These are phyloP conservation scores for Lasioglossum leucozonium DNA, from an alignment of 2,888 invertebrate species.

Conservation along the genomic window DNA sequence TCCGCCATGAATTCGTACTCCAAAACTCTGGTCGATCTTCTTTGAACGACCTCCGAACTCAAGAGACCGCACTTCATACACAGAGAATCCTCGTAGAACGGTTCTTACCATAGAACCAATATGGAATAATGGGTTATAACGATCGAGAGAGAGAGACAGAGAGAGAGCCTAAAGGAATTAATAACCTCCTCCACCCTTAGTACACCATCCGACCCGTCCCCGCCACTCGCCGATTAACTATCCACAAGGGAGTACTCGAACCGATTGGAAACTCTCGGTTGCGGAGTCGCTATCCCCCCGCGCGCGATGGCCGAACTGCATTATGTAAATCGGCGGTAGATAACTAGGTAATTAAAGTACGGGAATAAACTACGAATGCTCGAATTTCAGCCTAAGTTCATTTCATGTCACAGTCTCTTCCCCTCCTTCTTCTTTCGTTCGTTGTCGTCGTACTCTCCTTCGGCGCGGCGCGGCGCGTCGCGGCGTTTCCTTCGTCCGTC, in stretches of 20 bases:
- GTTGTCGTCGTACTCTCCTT: neutral
- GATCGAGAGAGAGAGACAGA: constrained; percentile 61
- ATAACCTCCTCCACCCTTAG: constrained; percentile 61
- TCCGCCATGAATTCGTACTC: neutral
- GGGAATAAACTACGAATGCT: constrained; percentile 72
- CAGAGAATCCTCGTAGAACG: constrained; percentile 17
- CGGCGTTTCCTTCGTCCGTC: neutral
- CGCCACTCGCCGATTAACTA: constrained; percentile 63
- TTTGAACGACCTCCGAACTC: neutral
- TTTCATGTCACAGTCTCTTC: constrained; percentile 65
- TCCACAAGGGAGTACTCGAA: constrained; percentile 53
- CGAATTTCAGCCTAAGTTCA: constrained; percentile 69
- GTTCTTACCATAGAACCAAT: constrained; percentile 29
- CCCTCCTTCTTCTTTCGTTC: constrained; percentile 1
- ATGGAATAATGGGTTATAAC: constrained; percentile 74
- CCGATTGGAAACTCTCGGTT: constrained; percentile 70
- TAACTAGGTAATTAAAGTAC: constrained; percentile 76
- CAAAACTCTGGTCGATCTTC: neutral
- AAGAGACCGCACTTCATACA: neutral
- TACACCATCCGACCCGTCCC: neutral
- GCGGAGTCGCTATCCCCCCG: constrained; percentile 52
- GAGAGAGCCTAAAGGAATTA: constrained; percentile 70
- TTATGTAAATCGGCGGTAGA: constrained; percentile 72
- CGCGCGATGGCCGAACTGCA: constrained; percentile 63
- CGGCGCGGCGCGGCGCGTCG: too few species aligned